Base-by-base conservation (phyloP, 2,888 invertebrate species). In the Dryococelus australis region DNA sequence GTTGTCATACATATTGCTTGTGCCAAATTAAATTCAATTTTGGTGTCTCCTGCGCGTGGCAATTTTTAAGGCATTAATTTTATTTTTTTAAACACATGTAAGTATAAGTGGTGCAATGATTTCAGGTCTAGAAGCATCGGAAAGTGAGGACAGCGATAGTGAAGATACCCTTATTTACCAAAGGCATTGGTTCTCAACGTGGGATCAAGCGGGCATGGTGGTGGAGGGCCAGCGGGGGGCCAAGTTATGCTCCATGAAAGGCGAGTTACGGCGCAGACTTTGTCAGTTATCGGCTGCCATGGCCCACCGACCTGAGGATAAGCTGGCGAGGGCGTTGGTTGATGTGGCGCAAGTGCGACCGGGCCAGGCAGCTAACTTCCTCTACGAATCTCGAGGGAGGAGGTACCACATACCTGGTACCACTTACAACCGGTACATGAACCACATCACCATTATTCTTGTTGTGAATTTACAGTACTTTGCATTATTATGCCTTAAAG, bases 181-280 rank as follows among this genome's bases (percentile, higher is more conserved):
- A 88, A 91, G 91, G 80, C 92, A 93, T 87, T 93, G 93, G 93
- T 93, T 93, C 88, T 90, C 91, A 13, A 91, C 91, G 1, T 89
- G 89, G 87, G 88, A 86, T 78, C 92, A 92, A 28, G 88, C 90
- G 47, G 91, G 89, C 80, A 89, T 91, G 24, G 89, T 91, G 90
- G 13, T 91, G 43, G 47, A 86, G 12, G 79, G 88, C 26, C 88
- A 89, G 86, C 90, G 93, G 53, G 91, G 92, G 3, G 90, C 91
- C 20, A 90, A 92, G 27, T 90, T 93, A 12, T 91, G 92, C 1
- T 92, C 92, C 86, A 87, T 92, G 16, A 91, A 92, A 6, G 91
- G 92, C 9, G 93, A 93, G 89, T 89, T 94, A 43, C 92, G 94
- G 16, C 91, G 94, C 43, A 92, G 93, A 90, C 92, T 93, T 86